These are phyloP conservation scores for Asbolus verrucosus DNA, from an alignment of 1,140 invertebrate species.

Conservation along the genomic window DNA sequence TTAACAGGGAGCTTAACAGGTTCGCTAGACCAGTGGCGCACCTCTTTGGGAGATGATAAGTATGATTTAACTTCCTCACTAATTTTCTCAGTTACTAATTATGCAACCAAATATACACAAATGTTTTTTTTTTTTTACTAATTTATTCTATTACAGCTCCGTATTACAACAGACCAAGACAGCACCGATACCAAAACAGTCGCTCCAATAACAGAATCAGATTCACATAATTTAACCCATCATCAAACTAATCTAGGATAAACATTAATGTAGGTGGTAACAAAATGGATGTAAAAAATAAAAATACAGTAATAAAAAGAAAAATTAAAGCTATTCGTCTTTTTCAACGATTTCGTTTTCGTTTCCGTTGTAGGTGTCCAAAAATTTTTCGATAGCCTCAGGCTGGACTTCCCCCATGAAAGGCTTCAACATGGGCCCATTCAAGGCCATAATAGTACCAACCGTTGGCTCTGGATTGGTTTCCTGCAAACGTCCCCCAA, in stretches of 20 bases:
- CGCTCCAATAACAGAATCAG: constrained; percentile 32
- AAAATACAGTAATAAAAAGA: constrained; percentile 1
- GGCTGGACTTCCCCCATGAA: constrained; percentile 46
- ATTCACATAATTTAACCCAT: constrained; percentile 6
- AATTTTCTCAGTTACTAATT: neutral
- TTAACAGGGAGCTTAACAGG: constrained; percentile 28
- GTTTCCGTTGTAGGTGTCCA: neutral
- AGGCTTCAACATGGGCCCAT: constrained; percentile 43
- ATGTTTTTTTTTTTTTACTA: neutral
- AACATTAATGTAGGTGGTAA: too few species aligned
- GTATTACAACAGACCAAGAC: neutral
- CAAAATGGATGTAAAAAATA: constrained; percentile 10
- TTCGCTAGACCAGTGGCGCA: neutral
- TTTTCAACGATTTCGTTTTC: neutral
- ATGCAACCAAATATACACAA: constrained; percentile 2
- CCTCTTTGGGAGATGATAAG: constrained; percentile 22
- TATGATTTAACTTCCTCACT: constrained; percentile 2
- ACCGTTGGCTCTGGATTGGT: too few species aligned
- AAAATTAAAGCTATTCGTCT: constrained; percentile 33
- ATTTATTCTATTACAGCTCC: constrained; percentile 34
- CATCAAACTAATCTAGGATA: too few species aligned
- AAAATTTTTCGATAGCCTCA: constrained; percentile 39
- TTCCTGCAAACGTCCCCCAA: too few species aligned
- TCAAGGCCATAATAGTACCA: constrained; percentile 39
- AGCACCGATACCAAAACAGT: constrained; percentile 21